Evolutionary conservation across 2,113 vertebrate species (phyloP), one percentile per base, ranked within the genome.

Genomic region (Heloderma charlesbogerti): DNA sequence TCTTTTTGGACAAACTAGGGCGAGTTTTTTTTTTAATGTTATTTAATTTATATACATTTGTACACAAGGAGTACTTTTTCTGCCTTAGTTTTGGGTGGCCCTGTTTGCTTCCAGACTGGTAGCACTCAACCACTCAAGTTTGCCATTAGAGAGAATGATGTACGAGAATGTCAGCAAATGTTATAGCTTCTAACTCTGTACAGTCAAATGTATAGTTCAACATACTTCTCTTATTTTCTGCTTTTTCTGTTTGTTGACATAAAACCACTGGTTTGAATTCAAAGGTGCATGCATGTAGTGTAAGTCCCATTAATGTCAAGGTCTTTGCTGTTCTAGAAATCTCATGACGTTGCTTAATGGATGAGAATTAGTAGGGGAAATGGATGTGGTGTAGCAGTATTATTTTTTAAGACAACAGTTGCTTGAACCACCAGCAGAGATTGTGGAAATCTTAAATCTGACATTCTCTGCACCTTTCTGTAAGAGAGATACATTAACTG

Each of bases 361-460:
- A 74, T 40, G 43, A 67, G 45, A 25, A 48, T 51, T 86, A 66
- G 12, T 29, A 3, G 16, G n/a, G 9, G n/a, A 9, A 20, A n/a
- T 2, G n/a, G n/a, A 37, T 18, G n/a, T 37, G n/a, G n/a, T 63
- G 13, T 12, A 48, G 60, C 60, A 63, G 18, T 12, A 63, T 2
- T 20, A 48, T 48, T 48, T 48, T 7, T 48, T 25, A 29, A 69
- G 3, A 89, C 89, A 80, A 88, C 60, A 89, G 1, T 79, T 88
- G 90, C 31, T 37, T 27, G 57, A 93, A 74, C 27, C 29, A 43
- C 67, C 84, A 90, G 88, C 79, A 90, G 88, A 86, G n/a, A 75
- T 43, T 88, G 1, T 0, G n/a, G 66, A 86, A 87, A 29, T 67
- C 86, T 27, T 84, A 60, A 92, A 92, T 3, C 67, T 91, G 77